Base-by-base conservation (phyloP, 2,113 vertebrate genomes). In the Steatornis caripensis region DNA sequence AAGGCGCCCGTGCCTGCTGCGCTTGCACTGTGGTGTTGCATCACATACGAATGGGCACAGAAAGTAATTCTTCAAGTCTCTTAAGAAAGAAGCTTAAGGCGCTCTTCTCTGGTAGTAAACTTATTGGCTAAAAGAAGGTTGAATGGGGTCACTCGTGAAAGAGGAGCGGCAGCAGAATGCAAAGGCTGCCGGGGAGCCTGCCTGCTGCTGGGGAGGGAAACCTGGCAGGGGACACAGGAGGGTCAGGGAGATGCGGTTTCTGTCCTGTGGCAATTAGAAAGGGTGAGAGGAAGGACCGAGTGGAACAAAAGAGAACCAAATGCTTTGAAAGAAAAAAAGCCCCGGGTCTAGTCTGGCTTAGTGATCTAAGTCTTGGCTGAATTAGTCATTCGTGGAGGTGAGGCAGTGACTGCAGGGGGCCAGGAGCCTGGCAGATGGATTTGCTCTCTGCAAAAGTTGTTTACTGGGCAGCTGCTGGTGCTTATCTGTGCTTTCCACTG, bases 41-140 rank as follows among this genome's bases (percentile, higher is more conserved):
- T 45, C 45, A 1, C 6, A 0, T 6, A 21, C 0, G 0, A 36
- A 23, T 30, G 74, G 55, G n/a, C 60, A 58, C 57, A 15, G 84
- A 77, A 43, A 61, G 23, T 1, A 18, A 26, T 74, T 60, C 62
- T 57, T 70, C 54, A 54, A 12, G 45, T 26, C 49, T 74, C 41
- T 74, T 20, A 15, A 36, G 36, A 51, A 13, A 3, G 37, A 75
- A 16, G n/a, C 82, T 75, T 39, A 65, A 37, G 69, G 49, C 17
- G 27, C 4, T 48, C 11, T 81, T 34, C 48, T 75, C 37, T 71
- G 70, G 39, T 49, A 82, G 18, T 20, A 57, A 53, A 54, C 34
- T 6, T 66, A 12, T 8, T 71, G 61, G 22, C 51, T 58, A 10
- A 75, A 62, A 41, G 60, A 2, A 76, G 41, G 48, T 37, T 60